Evolutionary conservation across 2,888 invertebrate species (phyloP).

Genomic region (Caenorhabditis panamensis): DNA sequence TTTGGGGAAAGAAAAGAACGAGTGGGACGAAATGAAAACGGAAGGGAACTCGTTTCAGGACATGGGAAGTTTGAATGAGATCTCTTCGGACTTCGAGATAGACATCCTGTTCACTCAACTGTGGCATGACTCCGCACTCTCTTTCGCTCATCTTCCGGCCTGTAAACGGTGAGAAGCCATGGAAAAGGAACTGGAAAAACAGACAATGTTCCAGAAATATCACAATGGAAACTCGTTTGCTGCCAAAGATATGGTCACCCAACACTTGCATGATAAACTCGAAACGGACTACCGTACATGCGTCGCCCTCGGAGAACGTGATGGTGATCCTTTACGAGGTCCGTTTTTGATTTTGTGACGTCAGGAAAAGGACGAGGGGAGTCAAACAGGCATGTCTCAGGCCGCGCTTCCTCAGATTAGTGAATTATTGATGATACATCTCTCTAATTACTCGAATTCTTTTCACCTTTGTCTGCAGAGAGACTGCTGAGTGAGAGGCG

Average conservation of each 20-base stretch:
- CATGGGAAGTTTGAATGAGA: slow-evolving; percentile 80
- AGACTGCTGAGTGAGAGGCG: slow-evolving; percentile 10
- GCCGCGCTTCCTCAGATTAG: slow-evolving; percentile 36
- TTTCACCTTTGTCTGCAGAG: slow-evolving; percentile 30
- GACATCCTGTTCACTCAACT: slow-evolving; percentile 81
- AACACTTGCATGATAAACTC: slow-evolving; percentile 81
- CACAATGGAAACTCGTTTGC: slow-evolving; percentile 78
- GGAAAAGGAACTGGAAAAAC: not conserved
- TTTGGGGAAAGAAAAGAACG: slow-evolving; percentile 12
- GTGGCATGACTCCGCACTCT: slow-evolving; percentile 80
- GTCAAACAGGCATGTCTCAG: slow-evolving; percentile 12
- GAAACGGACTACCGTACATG: slow-evolving; percentile 78
- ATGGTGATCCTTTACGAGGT: slow-evolving; percentile 73
- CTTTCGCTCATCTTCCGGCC: slow-evolving; percentile 71
- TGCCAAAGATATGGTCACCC: slow-evolving; percentile 80
- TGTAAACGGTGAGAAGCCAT: slow-evolving; percentile 68
- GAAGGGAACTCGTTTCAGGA: slow-evolving; percentile 70
- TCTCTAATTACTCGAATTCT: slow-evolving; percentile 56
- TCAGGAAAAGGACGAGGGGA: slow-evolving; percentile 16
- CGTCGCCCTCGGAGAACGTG: slow-evolving; percentile 81
- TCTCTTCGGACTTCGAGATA: slow-evolving; percentile 81
- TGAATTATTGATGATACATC: slow-evolving; percentile 56
- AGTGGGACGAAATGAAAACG: slow-evolving; percentile 11
- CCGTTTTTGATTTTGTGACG: slow-evolving; percentile 37
- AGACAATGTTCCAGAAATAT: slow-evolving; percentile 73